phyloP scores from a whole-genome alignment of 2,888 invertebrate species.

The Gisinianus flammeolus region DNA sequence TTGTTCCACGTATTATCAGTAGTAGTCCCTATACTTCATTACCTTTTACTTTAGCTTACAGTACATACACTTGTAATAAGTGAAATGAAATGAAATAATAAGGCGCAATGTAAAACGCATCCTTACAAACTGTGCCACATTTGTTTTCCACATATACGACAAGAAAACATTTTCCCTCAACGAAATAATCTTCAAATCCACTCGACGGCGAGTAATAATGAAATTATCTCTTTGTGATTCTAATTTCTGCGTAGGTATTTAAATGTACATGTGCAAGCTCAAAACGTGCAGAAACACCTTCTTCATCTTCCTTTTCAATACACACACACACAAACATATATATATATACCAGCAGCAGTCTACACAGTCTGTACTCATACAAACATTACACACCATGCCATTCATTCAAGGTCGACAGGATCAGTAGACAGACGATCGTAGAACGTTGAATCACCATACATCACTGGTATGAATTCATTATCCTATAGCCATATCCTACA shows the following conservation, averaged over 20 bases:
- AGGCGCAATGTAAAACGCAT: too few species aligned
- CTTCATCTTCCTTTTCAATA: background rate
- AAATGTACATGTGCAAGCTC: background rate
- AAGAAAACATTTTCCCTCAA: background rate
- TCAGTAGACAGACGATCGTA: background rate
- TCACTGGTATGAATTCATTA: background rate
- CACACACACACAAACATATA: background rate
- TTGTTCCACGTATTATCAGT: too few species aligned
- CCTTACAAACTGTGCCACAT: background rate
- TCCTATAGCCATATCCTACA: background rate
- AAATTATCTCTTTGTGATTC: background rate
- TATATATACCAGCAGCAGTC: background rate
- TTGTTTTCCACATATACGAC: background rate
- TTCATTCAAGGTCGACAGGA: background rate
- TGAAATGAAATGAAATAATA: too few species aligned
- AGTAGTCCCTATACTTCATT: too few species aligned
- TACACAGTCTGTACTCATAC: background rate
- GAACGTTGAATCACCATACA: background rate
- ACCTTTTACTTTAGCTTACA: too few species aligned
- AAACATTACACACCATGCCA: background rate
- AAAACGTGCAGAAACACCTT: background rate
- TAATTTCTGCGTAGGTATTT: background rate
- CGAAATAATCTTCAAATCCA: background rate
- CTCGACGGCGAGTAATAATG: background rate
- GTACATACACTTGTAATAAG: too few species aligned